Evolutionary conservation across 2,113 vertebrate species (phyloP).

Genomic region (Formicarius rufipectus): DNA sequence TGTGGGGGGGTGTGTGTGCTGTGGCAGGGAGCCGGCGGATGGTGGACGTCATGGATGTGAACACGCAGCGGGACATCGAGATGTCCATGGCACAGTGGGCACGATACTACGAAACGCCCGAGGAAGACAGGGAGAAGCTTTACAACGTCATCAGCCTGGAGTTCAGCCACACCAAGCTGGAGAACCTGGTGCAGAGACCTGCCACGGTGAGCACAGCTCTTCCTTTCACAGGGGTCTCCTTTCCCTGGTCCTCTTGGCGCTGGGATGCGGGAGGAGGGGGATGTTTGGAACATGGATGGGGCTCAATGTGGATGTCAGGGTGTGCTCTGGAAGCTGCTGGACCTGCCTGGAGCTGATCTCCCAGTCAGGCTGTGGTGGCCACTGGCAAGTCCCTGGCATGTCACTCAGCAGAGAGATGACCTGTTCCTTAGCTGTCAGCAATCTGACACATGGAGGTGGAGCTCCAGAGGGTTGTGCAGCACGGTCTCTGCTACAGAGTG

Average conservation of each 20-base stretch:
- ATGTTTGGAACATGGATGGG: fast-evolving
- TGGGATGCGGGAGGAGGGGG: neutral
- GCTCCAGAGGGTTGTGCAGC: neutral
- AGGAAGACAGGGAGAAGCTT: conserved; percentile 91
- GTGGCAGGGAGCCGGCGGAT: conserved; percentile 90
- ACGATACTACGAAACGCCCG: conserved; percentile 93
- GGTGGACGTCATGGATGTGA: conserved; percentile 98
- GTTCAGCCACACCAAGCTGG: conserved; percentile 96
- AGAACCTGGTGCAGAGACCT: conserved; percentile 95
- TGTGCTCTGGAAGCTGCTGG: neutral
- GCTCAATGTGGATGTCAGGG: neutral
- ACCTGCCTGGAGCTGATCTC: neutral
- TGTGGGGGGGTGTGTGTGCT: neutral
- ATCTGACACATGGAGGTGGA: neutral
- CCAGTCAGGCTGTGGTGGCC: neutral
- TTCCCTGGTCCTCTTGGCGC: neutral
- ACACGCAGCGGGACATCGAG: conserved; percentile 96
- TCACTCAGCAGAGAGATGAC: neutral
- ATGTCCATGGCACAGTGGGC: conserved; percentile 99
- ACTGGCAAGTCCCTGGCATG: fast-evolving
- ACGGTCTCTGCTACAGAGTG: neutral
- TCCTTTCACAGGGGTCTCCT: fast-evolving
- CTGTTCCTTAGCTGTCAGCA: neutral
- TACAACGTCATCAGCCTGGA: conserved; percentile 99
- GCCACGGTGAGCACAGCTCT: conserved; percentile 79